Evolutionary conservation across 2,113 vertebrate species (phyloP).

Genomic region (Proteles cristata): DNA sequence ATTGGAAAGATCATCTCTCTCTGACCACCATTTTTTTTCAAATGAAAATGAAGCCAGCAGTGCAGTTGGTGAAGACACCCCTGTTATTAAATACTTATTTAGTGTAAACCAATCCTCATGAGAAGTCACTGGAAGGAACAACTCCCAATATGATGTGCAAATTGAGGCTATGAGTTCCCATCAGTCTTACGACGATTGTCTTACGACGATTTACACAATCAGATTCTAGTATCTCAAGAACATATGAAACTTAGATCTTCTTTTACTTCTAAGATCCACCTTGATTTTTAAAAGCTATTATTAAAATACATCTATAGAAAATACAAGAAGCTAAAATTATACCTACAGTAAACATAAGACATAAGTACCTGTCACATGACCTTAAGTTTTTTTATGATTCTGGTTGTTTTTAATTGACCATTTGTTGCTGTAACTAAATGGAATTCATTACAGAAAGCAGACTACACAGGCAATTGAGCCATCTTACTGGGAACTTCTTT

Average conservation of each 20-base stretch:
- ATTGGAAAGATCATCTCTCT: not conserved
- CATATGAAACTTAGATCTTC: not conserved
- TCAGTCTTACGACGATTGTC: conserved; percentile 49
- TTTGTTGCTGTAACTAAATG: conserved; percentile 65
- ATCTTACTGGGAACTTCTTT: conserved; percentile 78
- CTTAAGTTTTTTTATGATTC: conserved; percentile 77
- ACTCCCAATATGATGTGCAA: not conserved
- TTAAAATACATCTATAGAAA: conserved; percentile 17
- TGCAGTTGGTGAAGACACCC: not conserved
- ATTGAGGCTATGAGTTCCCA: not conserved
- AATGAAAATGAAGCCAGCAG: not conserved
- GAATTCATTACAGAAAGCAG: conserved; percentile 74
- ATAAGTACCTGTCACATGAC: conserved; percentile 59
- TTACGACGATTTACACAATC: conserved; percentile 23
- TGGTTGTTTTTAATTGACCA: conserved; percentile 79
- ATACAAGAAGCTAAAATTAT: conserved; percentile 74
- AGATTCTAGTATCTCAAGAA: not conserved
- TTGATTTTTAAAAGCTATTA: conserved; percentile 25
- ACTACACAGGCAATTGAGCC: conserved; percentile 74
- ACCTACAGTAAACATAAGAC: conserved; percentile 76
- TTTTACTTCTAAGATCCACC: not conserved
- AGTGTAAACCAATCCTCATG: not conserved
- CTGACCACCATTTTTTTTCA: not conserved
- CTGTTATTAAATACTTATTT: not conserved
- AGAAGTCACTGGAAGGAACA: not conserved